Evolutionary conservation across 2,113 vertebrate genomes (phyloP).

Genomic region (Cololabis saira): DNA sequence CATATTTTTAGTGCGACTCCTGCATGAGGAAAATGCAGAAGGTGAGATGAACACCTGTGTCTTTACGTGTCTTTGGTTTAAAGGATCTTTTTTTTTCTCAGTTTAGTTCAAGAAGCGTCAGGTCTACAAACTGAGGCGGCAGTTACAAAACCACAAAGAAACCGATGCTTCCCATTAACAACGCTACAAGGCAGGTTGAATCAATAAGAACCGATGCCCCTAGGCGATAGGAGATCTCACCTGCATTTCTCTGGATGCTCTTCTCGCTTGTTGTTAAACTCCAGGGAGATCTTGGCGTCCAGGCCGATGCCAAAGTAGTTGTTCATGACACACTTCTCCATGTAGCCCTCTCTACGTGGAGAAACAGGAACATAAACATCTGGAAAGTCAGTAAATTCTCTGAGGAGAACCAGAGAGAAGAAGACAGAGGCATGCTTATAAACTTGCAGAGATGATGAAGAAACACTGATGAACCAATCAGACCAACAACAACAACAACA

Average conservation of each 20-base stretch:
- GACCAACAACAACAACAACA: background rate
- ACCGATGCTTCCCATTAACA: too few relatives aligned
- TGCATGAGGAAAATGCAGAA: conserved; percentile 60
- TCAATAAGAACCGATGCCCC: background rate
- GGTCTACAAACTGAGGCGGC: too few relatives aligned
- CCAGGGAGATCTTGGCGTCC: conserved; percentile 97
- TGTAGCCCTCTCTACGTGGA: conserved; percentile 90
- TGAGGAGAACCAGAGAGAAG: background rate
- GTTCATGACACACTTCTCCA: conserved; percentile 99
- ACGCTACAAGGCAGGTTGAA: too few relatives aligned
- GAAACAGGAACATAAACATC: background rate
- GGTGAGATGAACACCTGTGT: too few relatives aligned
- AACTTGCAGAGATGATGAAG: background rate
- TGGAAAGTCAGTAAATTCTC: background rate
- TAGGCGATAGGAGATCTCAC: conserved; percentile 75
- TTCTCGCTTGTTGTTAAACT: conserved; percentile 98
- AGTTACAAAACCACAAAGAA: too few relatives aligned
- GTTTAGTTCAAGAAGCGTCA: too few relatives aligned
- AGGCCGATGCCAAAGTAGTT: conserved; percentile 98
- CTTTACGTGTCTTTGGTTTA: background rate
- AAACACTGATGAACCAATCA: background rate
- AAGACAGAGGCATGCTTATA: too few relatives aligned
- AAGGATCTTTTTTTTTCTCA: background rate
- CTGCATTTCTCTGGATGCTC: conserved; percentile 99
- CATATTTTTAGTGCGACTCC: conserved; percentile 98